phyloP scores from a whole-genome alignment of 2,797 vertebrate genomes.

The Todus mexicanus region DNA sequence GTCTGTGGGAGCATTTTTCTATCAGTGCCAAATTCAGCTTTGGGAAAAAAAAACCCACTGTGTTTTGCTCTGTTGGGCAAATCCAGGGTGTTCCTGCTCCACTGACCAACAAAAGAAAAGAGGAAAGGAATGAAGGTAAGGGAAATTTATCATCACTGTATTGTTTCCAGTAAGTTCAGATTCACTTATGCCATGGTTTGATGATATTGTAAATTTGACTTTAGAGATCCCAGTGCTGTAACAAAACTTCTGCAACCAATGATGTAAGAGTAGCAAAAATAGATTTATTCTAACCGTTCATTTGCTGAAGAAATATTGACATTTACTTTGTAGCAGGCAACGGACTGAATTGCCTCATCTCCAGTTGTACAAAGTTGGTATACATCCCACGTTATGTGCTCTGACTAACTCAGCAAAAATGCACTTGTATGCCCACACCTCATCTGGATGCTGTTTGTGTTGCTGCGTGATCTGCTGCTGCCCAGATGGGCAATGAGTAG shows the following conservation, averaged over 20 bases:
- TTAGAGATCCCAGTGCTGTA: neutral
- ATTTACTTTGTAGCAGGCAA: neutral
- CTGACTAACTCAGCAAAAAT: conserved; percentile 39
- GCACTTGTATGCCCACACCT: neutral
- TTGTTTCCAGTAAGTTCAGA: neutral
- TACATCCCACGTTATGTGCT: neutral
- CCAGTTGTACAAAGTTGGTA: neutral
- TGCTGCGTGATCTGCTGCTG: neutral
- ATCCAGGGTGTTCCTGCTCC: neutral
- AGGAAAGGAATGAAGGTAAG: neutral
- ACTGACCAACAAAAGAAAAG: neutral
- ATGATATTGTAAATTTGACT: neutral
- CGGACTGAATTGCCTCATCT: neutral
- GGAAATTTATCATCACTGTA: neutral
- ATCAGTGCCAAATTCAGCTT: neutral
- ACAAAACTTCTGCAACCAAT: neutral
- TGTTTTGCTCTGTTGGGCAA: neutral
- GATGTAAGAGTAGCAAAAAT: neutral
- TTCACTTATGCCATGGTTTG: neutral
- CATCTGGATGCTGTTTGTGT: neutral
- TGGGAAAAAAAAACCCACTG: neutral
- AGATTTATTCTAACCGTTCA: neutral
- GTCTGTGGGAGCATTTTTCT: neutral
- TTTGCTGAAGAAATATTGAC: neutral
- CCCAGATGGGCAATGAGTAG: neutral